Percentiles rank a stretch among this genome's conserved stretches.
Conservation (phyloP, 2,113 vertebrate genomes). For the Eulemur macaco region DNA sequence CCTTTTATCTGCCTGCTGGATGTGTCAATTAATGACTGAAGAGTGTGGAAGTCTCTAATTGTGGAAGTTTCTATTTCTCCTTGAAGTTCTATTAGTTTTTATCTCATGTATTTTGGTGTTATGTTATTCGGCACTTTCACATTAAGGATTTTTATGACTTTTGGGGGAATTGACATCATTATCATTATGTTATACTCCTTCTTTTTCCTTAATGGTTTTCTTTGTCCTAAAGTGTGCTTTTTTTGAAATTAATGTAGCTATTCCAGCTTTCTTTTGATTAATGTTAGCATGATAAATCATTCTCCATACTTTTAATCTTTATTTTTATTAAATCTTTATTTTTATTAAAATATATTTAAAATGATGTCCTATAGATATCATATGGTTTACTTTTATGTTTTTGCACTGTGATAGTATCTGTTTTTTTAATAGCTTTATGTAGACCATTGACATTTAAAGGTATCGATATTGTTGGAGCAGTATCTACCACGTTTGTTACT, state of each 20-base stretch:
- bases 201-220: background rate
- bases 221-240: background rate
- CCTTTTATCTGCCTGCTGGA: background rate
- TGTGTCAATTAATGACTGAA: background rate
- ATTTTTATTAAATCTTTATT: background rate
- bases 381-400: background rate
- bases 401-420: background rate
- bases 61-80: background rate
- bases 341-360: background rate
- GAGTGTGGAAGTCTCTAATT: background rate
- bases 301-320: background rate
- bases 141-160: background rate
- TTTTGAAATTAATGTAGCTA: background rate
- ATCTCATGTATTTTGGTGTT: background rate
- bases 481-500: background rate
- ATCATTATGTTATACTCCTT: background rate
- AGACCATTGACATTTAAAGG: background rate
- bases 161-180: background rate
- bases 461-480: background rate
- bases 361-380: background rate
- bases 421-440: background rate
- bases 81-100: background rate
- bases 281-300: background rate
- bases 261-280: background rate
- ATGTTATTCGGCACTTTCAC: background rate